Conservation (phyloP, 2,888 invertebrate genomes). For the Dynastes tityus region DNA sequence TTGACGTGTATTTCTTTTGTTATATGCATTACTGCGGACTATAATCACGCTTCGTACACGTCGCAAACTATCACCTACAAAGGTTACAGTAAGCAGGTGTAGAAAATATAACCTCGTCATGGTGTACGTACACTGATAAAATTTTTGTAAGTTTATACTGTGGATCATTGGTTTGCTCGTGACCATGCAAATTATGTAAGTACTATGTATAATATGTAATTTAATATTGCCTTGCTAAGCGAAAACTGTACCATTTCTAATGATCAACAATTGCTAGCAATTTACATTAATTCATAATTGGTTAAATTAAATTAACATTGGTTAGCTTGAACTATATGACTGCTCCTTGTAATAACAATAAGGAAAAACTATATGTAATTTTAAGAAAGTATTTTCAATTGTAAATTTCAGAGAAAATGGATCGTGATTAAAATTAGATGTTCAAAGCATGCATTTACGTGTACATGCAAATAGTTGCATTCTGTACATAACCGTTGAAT, state of each 20-base stretch:
- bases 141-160: slow-evolving; percentile 27
- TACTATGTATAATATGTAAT: slow-evolving; percentile 12
- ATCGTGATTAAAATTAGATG: no score
- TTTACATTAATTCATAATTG: no score
- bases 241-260: background rate
- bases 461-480: no score
- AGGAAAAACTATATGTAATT: no score
- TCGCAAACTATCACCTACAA: slow-evolving; percentile 29
- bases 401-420: no score
- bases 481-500: no score
- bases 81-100: slow-evolving; percentile 27
- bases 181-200: slow-evolving; percentile 29
- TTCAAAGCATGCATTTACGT: no score
- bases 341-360: no score
- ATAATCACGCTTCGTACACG: slow-evolving; percentile 28
- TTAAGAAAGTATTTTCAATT: no score
- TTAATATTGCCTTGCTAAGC: background rate
- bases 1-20: slow-evolving; percentile 38
- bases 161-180: slow-evolving; percentile 22
- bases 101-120: slow-evolving; percentile 23
- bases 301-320: no score
- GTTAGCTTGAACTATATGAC: no score
- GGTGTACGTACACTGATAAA: slow-evolving; percentile 12
- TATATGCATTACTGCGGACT: slow-evolving; percentile 25
- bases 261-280: no score